Conservation (phyloP, 1,140 invertebrate genomes). For the Lasioglossum albipes region DNA sequence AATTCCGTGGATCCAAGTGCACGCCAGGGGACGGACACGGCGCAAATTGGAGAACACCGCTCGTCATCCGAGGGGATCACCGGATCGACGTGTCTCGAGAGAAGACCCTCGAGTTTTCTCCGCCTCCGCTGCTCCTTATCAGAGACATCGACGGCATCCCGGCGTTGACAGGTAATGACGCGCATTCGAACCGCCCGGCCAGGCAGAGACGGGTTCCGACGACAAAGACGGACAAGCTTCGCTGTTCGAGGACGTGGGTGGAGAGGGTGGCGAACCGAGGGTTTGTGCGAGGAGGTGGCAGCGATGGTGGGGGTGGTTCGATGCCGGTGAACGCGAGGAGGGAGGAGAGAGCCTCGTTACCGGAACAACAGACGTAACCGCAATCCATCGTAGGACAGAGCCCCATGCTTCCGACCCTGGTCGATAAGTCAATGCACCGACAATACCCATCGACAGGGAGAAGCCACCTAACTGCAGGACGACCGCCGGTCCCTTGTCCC, state of each 20-base stretch:
- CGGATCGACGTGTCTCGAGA: constrained; percentile 25
- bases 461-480: constrained; percentile 62
- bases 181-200: constrained; percentile 21
- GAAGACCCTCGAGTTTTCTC: constrained; percentile 29
- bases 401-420: constrained; percentile 62
- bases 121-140: constrained; percentile 18
- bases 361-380: constrained; percentile 74
- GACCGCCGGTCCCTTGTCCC: constrained; percentile 41
- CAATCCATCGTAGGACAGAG: constrained; percentile 69
- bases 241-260: background rate
- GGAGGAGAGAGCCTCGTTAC: constrained; percentile 66
- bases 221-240: constrained; percentile 49
- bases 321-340: background rate
- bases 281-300: background rate
- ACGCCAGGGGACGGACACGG: background rate
- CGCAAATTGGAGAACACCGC: constrained; percentile 33
- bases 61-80: constrained; percentile 7
- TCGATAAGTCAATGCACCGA: constrained; percentile 75
- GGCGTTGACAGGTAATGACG: constrained; percentile 58
- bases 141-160: constrained; percentile 36
- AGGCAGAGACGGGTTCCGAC: constrained; percentile 4
- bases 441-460: constrained; percentile 70
- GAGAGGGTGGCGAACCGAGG: no score
- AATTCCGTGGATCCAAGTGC: background rate
- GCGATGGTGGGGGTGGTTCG: constrained; percentile 17